Evolutionary conservation across 2,797 vertebrate species (phyloP).

Genomic region (Amblyopsis hoosieri): DNA sequence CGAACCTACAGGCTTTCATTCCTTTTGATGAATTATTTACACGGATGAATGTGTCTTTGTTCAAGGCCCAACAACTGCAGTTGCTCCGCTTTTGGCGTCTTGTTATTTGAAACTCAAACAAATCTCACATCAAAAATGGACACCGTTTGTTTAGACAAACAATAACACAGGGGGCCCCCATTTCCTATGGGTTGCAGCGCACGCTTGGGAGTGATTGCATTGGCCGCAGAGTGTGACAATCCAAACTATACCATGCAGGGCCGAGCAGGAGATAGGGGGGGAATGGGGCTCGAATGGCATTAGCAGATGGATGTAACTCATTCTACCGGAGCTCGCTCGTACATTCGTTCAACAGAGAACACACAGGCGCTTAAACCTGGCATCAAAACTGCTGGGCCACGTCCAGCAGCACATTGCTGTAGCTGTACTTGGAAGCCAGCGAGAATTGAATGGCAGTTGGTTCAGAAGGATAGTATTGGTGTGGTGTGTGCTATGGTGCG

Average conservation of each 20-base stretch:
- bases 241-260: conserved; percentile 48
- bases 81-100: conserved; percentile 17
- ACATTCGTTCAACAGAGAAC: conserved; percentile 23
- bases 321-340: conserved; percentile 36
- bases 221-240: conserved; percentile 63
- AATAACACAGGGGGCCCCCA: conserved; percentile 32
- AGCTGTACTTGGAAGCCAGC: no score
- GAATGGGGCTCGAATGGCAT: conserved; percentile 51
- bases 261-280: conserved; percentile 2
- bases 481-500: not conserved
- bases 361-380: conserved; percentile 39
- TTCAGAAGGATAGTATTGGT: conserved; percentile 14
- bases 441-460: conserved; percentile 51
- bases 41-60: conserved; percentile 37
- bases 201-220: conserved; percentile 41
- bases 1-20: conserved; percentile 23
- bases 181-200: conserved; percentile 18
- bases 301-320: conserved; percentile 61
- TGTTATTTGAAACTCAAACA: conserved; percentile 34
- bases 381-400: conserved; percentile 24
- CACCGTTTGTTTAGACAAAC: conserved; percentile 44
- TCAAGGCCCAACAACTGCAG: conserved; percentile 24
- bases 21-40: conserved; percentile 45
- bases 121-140: conserved; percentile 37
- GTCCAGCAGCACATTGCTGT: conserved; percentile 33